Evolutionary conservation across 2,797 vertebrate species (phyloP).

Genomic region (Rhincodon typus): DNA sequence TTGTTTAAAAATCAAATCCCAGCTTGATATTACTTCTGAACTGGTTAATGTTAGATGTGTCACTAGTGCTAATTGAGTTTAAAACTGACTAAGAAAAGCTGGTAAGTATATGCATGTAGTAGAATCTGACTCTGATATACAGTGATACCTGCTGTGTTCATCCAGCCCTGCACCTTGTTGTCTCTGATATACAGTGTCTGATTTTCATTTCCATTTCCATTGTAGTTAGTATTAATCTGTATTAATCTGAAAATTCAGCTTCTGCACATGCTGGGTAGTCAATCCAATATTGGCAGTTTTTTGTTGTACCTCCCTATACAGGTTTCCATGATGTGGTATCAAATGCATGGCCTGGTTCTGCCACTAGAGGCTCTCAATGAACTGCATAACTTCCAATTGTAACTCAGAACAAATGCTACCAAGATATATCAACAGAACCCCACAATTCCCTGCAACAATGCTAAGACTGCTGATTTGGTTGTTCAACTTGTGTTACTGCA

Average conservation of each 20-base stretch:
- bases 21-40: neutral
- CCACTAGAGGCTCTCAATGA: constrained; percentile 28
- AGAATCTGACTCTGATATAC: neutral
- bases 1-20: neutral
- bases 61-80: neutral
- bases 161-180: no score
- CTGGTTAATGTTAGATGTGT: neutral
- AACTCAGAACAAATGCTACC: neutral
- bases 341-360: neutral
- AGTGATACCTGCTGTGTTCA: no score
- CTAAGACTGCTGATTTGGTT: neutral
- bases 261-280: neutral
- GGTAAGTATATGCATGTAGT: neutral
- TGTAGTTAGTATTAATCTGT: neutral
- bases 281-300: neutral
- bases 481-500: neutral
- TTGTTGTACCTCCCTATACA: neutral
- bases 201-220: neutral
- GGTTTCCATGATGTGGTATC: neutral
- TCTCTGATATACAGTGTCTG: neutral
- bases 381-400: neutral
- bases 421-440: neutral
- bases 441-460: neutral
- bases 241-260: neutral
- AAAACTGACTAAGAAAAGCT: neutral